Conservation (phyloP, 2,888 invertebrate species). For the Acleris laterana region DNA sequence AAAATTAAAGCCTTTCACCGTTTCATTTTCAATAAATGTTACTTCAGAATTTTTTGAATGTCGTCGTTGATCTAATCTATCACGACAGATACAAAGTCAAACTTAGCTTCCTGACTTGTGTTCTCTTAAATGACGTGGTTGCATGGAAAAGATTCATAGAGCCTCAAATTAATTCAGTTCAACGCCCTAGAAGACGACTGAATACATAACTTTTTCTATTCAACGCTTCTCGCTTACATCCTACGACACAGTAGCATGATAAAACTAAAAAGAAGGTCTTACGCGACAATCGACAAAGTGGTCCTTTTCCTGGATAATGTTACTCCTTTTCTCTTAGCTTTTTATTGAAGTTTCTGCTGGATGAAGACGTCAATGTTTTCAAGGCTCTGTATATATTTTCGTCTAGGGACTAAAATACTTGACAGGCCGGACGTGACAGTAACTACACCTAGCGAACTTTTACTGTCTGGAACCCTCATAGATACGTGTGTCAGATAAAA, state of each 20-base stretch:
- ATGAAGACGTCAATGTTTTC: not conserved
- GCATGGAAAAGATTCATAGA: no score
- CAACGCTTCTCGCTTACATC: not conserved
- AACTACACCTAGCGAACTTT: slow-evolving; percentile 30
- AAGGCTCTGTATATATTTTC: not conserved
- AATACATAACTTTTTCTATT: not conserved
- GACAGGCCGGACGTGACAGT: slow-evolving; percentile 25
- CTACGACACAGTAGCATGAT: not conserved
- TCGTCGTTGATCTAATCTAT: no score
- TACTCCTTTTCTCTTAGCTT: not conserved
- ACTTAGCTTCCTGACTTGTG: no score
- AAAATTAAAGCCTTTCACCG: no score
- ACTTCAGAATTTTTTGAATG: no score
- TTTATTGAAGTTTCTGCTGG: not conserved
- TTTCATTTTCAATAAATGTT: no score
- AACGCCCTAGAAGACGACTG: no score
- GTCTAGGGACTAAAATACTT: slow-evolving; percentile 18
- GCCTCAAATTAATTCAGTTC: no score
- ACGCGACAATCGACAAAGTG: not conserved
- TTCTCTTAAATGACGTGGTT: no score
- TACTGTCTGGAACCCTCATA: slow-evolving; percentile 27
- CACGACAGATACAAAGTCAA: no score
- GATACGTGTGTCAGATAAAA: slow-evolving; percentile 34
- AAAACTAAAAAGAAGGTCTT: not conserved
- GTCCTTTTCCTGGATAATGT: not conserved